Base-by-base conservation (phyloP, 1,140 invertebrate species). In the Drosophila setifemur region DNA sequence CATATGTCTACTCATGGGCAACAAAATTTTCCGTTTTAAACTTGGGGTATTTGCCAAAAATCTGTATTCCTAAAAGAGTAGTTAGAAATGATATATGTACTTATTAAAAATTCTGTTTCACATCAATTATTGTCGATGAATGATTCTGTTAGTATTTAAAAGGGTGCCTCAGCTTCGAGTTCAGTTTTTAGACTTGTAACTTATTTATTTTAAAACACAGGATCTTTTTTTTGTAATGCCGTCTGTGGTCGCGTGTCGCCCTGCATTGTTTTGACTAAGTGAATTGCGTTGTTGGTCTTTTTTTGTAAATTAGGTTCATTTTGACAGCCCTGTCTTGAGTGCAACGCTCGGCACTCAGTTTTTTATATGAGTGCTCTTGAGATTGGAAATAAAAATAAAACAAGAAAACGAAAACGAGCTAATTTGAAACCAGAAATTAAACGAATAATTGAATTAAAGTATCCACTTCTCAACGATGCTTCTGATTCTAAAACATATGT, bases 221-320 rank as follows among this genome's bases (percentile, higher is more conserved):
- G 52, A 44, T 53, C 42, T 43, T 70, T 64, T 54, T 55, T 43
- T 53, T 11, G 37, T n/a, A n/a, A n/a, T 33, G 42, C 26, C 21
- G 35, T 25, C 19, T 70, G 42, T 52, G 67, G 75, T 75, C 60
- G 75, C 75, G 70, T 74, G 74, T 60, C 61, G 42, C 52, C 25
- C 33, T 28, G 28, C 26, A 12, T 35, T 31, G 12, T 54, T 63
- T 72, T 21, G 44, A 26, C 50, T 71, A 81, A 78, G 66, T 81
- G 68, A 73, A 76, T 73, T 73, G 57, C 58, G 48, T 64, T 68
- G 35, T 54, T 45, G 39, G 31, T 21, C 37, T 37, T 55, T 44
- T 35, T 37, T 14, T 48, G 43, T 61, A 25, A 49, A 50, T 39
- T 50, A 45, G 8, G 29, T 61, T 53, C 16, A 35, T 55, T 57